Conservation (phyloP, 2,113 vertebrate species). For the Myodes glareolus region DNA sequence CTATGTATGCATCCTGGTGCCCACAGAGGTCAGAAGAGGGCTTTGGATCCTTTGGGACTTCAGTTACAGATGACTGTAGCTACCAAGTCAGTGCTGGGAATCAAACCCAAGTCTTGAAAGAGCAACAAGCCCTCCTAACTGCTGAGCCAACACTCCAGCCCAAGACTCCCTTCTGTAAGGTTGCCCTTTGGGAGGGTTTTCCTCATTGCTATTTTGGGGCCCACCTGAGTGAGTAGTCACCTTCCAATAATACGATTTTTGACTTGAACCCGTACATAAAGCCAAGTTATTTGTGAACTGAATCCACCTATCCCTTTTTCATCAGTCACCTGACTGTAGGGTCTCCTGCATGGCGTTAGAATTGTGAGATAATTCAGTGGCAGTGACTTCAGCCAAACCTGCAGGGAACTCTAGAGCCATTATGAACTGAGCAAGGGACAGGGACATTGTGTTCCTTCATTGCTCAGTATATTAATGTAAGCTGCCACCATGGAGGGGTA, state of each 20-base stretch:
- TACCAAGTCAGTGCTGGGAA: background rate
- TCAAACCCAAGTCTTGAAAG: background rate
- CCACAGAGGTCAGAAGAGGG: background rate
- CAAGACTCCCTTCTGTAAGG: background rate
- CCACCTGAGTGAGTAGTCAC: background rate
- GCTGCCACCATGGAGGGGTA: background rate
- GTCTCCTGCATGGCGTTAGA: background rate
- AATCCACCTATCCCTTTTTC: background rate
- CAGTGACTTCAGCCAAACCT: background rate
- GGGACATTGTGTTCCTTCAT: background rate
- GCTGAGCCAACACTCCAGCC: background rate
- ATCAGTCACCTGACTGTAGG: background rate
- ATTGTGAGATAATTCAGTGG: background rate
- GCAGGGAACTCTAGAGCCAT: background rate
- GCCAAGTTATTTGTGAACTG: background rate
- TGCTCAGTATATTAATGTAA: background rate
- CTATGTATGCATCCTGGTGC: background rate
- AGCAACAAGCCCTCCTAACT: background rate
- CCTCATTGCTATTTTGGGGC: background rate
- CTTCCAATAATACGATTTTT: background rate
- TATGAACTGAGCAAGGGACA: background rate
- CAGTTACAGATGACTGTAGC: background rate
- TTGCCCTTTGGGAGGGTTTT: background rate
- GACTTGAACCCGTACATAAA: background rate
- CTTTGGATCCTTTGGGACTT: background rate